Evolutionary conservation across 2,113 vertebrate genomes (phyloP).

Genomic region (Cavia aperea): DNA sequence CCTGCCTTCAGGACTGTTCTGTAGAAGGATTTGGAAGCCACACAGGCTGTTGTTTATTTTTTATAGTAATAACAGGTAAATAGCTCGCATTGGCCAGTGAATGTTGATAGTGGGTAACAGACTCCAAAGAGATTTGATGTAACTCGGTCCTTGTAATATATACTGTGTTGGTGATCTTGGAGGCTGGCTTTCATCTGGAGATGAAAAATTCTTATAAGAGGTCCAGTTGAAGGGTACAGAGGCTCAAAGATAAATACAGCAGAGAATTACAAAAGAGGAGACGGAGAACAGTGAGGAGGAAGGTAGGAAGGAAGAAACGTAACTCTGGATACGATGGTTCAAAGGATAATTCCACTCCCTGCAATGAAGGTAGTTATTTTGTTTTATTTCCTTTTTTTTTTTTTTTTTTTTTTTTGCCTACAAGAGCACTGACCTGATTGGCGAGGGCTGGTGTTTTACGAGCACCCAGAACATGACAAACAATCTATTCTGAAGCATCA

Average conservation of each 20-base stretch:
- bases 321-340: background rate
- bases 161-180: background rate
- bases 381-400: too few relatives aligned
- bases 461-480: background rate
- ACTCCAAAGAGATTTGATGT: background rate
- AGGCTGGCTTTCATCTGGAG: background rate
- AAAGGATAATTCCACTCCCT: background rate
- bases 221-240: background rate
- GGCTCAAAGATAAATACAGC: background rate
- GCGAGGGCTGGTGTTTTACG: background rate
- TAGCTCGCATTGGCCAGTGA: background rate
- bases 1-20: background rate
- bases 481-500: background rate
- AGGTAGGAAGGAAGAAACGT: background rate
- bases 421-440: rapidly evolving
- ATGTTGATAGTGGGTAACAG: background rate
- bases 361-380: background rate
- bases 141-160: background rate
- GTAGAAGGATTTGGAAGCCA: background rate
- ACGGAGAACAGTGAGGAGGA: background rate
- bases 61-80: background rate
- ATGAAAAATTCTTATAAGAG: background rate
- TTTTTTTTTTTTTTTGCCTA: background rate
- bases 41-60: background rate
- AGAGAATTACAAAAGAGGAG: background rate